A percentile compares a stretch with the other conserved stretches of the same genome.
Conservation (phyloP, 2,113 vertebrate species). For the Ochotona curzoniae region DNA sequence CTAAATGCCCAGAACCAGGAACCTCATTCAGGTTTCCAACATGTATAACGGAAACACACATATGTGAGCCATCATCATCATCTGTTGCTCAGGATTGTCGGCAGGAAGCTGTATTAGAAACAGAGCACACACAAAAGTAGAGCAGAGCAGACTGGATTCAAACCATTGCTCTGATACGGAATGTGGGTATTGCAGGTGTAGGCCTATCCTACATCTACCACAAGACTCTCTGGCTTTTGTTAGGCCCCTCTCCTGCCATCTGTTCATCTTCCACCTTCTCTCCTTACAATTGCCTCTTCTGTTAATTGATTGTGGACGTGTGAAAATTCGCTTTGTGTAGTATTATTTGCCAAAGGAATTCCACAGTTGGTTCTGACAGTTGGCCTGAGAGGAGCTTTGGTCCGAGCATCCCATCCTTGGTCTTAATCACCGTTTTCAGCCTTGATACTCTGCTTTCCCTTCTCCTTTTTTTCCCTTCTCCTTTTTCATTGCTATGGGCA, state of each 20-base stretch:
- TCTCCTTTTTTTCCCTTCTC: background rate
- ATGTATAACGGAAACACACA: too few species aligned
- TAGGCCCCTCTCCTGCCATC: background rate
- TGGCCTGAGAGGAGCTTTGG: background rate
- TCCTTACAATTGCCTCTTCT: background rate
- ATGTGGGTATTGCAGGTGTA: too few species aligned
- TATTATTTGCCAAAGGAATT: conserved; percentile 5
- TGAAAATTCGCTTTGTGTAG: background rate
- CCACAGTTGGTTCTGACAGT: background rate
- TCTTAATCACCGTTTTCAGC: background rate
- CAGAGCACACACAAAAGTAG: too few species aligned
- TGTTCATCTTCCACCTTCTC: background rate
- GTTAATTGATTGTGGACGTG: background rate
- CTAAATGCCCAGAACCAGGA: too few species aligned
- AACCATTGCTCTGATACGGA: too few species aligned
- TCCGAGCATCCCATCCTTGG: background rate
- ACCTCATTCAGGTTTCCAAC: too few species aligned
- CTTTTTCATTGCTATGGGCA: background rate
- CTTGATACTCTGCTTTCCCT: background rate
- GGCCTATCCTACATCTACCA: too few species aligned
- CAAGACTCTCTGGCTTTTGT: background rate
- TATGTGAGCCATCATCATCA: too few species aligned
- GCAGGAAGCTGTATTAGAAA: too few species aligned
- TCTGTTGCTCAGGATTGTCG: too few species aligned
- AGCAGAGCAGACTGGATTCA: too few species aligned